These are phyloP conservation scores for Flabesymbios commensalis DNA, from an alignment of 2,888 invertebrate genomes.

Conservation along the genomic window DNA sequence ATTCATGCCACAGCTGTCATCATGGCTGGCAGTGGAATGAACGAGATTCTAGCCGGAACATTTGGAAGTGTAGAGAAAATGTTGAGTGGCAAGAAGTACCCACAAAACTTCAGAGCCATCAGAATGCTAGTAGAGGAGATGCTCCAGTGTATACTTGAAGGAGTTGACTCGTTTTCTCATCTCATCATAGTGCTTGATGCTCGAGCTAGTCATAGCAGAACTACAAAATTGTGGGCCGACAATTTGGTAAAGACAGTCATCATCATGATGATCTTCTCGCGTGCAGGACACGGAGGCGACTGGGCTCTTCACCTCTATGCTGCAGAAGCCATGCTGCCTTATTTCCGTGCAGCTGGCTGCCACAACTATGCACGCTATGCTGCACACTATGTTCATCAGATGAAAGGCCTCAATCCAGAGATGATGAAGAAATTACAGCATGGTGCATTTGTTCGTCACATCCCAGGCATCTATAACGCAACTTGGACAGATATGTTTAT, in stretches of 20 bases:
- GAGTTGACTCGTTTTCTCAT: constrained; percentile 9
- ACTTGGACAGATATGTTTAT: too few species aligned
- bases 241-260: constrained; percentile 3
- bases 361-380: too few species aligned
- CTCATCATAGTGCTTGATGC: constrained; percentile 9
- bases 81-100: constrained; percentile 7
- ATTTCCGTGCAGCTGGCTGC: too few species aligned
- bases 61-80: constrained; percentile 5
- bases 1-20: not conserved
- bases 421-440: too few species aligned
- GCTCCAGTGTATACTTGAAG: constrained; percentile 6
- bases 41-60: constrained; percentile 3
- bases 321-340: constrained; percentile 4
- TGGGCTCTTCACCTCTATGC: constrained; percentile 3
- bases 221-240: constrained; percentile 10
- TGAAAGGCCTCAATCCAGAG: too few species aligned
- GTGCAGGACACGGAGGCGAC: constrained; percentile 4
- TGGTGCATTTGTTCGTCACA: too few species aligned
- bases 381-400: too few species aligned
- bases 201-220: constrained; percentile 6
- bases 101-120: constrained; percentile 7
- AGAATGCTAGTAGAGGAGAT: constrained; percentile 2
- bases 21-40: constrained; percentile 7
- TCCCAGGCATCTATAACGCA: too few species aligned
- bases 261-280: constrained; percentile 5